A percentile compares a stretch with the other conserved stretches of the same genome.
Conservation (phyloP, 2,888 invertebrate genomes). For the Megaustenia siamemsis region DNA sequence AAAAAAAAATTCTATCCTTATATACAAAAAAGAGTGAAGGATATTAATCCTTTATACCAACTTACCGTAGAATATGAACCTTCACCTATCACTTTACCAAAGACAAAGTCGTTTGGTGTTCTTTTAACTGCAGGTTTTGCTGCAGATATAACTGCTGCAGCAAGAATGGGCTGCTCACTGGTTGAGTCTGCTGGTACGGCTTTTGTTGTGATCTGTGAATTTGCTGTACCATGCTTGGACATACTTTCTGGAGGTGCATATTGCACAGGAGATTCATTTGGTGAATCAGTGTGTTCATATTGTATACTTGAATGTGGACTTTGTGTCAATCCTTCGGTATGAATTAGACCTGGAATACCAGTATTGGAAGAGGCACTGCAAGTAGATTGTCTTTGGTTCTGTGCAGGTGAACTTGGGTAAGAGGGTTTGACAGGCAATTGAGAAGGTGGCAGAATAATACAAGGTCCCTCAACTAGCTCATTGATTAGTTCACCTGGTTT, state of each 20-base stretch:
- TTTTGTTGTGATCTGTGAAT: too few relatives aligned
- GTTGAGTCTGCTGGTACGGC: background rate
- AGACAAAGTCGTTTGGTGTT: conserved; percentile 93
- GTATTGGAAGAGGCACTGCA: background rate
- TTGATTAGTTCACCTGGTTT: conserved; percentile 31
- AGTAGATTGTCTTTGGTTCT: background rate
- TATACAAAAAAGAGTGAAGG: background rate
- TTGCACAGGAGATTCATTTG: background rate
- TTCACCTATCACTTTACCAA: conserved; percentile 96
- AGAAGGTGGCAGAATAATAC: conserved; percentile 45
- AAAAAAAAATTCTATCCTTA: background rate
- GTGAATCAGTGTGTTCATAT: background rate
- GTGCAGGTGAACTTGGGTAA: background rate
- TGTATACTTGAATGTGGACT: background rate
- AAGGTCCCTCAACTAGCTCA: conserved; percentile 47
- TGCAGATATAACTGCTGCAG: background rate
- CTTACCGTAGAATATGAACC: conserved; percentile 96
- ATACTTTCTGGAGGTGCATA: background rate
- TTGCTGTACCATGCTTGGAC: background rate
- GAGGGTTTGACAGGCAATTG: conserved; percentile 32
- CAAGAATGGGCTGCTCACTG: background rate
- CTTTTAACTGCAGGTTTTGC: conserved; percentile 82
- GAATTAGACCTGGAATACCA: background rate
- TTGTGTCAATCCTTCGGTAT: background rate
- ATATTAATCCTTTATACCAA: conserved; percentile 55